Evolutionary conservation across 2,888 invertebrate genomes (phyloP), one percentile per base, ranked within the genome.

Genomic region (Ligdia adustata): DNA sequence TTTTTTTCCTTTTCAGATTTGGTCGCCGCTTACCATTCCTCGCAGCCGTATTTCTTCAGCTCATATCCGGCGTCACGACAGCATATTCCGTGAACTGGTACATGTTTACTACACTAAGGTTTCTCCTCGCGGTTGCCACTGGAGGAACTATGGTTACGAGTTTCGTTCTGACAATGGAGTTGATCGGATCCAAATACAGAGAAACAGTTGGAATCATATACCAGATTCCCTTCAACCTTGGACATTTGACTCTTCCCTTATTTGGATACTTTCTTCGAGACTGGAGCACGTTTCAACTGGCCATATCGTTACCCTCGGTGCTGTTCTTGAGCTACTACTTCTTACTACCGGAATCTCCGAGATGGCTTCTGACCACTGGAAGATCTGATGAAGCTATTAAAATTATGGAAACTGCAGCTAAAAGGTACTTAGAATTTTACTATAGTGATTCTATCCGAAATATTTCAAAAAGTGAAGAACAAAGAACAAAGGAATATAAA

Each of bases 61-160:
- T 95, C 2, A 72, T 93, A 47, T 91, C 93, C 11, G 96, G 96
- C 7, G 91, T 94, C 5, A 89, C 92, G 0, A 94, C 95, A 11
- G 94, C 95, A 0, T 90, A 94, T 52, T 93, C 94, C 0, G 93
- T 95, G 1, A 93, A 93, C 61, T 91, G 88, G 89, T 87, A 88
- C 89, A 89, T 89, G 85, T 95, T 96, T 66, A 91, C 95, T 4
- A 46, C 93, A 0, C 90, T 95, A 33, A 90, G 96, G 28, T 94
- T 96, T 69, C 67, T 95, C 11, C 91, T 93, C 7, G 96, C 95
- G 0, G 89, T 95, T 13, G 95, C 95, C 5, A 95, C 95, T 1
- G 96, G 95, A 31, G 96, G 96, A 22, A 95, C 95, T 0, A 97
- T 97, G 95, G 94, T 95, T 37, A 95, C 95, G 29, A 94, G 94